Percentiles rank a stretch among this genome's conserved stretches.
Evolutionary conservation across 2,888 invertebrate species (phyloP).

Genomic region (Synergus gifuensis): DNA sequence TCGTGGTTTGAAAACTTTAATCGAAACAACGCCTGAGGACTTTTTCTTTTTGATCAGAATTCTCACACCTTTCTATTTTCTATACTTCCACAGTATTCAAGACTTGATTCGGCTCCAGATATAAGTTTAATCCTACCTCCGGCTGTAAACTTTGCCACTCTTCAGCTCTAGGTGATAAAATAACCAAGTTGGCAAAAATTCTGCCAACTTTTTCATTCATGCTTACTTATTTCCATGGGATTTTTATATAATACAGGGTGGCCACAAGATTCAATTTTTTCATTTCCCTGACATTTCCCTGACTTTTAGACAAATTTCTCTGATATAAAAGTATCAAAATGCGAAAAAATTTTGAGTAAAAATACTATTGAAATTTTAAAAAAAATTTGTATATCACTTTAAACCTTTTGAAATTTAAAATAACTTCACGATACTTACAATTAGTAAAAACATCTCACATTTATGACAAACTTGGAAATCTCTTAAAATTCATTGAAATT

Average conservation of each 20-base stretch:
- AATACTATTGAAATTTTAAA: no score
- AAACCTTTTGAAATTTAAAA: no score
- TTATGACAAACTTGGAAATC: no score
- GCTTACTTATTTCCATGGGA: not conserved
- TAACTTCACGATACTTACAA: no score
- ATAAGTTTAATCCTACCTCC: constrained; percentile 37
- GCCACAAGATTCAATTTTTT: no score
- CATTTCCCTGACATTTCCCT: no score
- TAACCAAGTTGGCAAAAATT: constrained; percentile 23
- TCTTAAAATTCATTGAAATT: no score
- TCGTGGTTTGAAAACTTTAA: constrained; percentile 30
- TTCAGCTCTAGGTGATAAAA: constrained; percentile 27
- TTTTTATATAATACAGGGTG: not conserved
- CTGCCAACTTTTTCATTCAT: constrained; percentile 19
- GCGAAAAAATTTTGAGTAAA: no score
- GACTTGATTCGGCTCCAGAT: constrained; percentile 35
- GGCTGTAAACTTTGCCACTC: constrained; percentile 22
- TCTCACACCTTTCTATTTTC: constrained; percentile 33
- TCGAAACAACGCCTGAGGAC: constrained; percentile 24
- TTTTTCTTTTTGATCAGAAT: constrained; percentile 24
- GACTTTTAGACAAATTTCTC: no score
- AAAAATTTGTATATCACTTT: no score
- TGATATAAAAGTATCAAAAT: no score
- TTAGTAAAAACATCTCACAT: no score
- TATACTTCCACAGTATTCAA: constrained; percentile 28